These are phyloP conservation scores for Cercopithecus mona DNA, from an alignment of 2,113 vertebrate species.

Conservation along the genomic window DNA sequence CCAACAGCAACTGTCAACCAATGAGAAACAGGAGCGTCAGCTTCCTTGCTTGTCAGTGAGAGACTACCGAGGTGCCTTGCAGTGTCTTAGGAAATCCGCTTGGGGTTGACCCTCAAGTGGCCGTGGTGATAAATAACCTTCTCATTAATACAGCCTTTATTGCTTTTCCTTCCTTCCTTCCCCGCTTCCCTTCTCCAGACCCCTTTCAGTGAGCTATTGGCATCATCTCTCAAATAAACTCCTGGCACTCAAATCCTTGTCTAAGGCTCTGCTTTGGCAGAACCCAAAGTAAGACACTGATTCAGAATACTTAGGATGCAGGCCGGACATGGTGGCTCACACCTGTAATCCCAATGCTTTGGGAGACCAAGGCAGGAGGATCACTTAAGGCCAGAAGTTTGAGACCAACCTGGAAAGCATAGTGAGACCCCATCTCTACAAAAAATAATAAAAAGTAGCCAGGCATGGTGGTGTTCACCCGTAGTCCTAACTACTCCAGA, in stretches of 20 bases:
- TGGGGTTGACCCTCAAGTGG: not conserved
- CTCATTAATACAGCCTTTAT: not conserved
- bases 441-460: too few relatives aligned
- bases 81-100: not conserved
- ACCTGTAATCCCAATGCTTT: too few relatives aligned
- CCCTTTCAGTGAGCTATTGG: too few relatives aligned
- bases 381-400: too few relatives aligned
- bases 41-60: not conserved
- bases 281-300: not conserved
- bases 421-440: too few relatives aligned
- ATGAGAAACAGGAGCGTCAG: not conserved
- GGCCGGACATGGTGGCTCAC: too few relatives aligned
- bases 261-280: not conserved
- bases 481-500: too few relatives aligned
- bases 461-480: too few relatives aligned
- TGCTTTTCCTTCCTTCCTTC: not conserved
- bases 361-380: too few relatives aligned
- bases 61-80: not conserved
- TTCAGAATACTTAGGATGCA: not conserved
- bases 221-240: not conserved
- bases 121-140: not conserved
- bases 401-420: too few relatives aligned
- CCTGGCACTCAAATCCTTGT: not conserved
- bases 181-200: not conserved
- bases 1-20: not conserved